Evolutionary conservation across 2,888 invertebrate genomes (phyloP).

Genomic region (Ochlodes sylvanus): DNA sequence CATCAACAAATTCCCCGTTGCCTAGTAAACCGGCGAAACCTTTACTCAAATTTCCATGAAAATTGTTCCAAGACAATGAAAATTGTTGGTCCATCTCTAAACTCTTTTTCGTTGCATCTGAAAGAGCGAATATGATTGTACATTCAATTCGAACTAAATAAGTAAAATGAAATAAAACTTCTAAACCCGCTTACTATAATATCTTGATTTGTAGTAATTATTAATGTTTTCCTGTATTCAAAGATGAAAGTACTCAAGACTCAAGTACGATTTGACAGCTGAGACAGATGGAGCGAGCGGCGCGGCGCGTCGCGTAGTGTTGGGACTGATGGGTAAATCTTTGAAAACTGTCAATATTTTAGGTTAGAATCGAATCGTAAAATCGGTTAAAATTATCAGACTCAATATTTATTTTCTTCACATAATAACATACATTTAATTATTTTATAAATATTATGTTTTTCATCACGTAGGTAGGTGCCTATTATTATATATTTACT

Average conservation of each 20-base stretch:
- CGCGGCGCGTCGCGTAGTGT: conserved; percentile 52
- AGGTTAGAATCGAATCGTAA: neutral
- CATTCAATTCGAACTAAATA: neutral
- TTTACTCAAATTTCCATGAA: conserved; percentile 88
- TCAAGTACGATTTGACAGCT: conserved; percentile 44
- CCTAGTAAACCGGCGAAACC: conserved; percentile 86
- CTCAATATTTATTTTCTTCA: too few species aligned
- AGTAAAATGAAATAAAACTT: neutral
- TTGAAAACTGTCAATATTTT: neutral
- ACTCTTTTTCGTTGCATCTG: conserved; percentile 63
- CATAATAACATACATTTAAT: too few species aligned
- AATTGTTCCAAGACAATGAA: conserved; percentile 90
- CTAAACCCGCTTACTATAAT: conserved; percentile 41
- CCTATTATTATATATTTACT: too few species aligned
- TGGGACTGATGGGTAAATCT: conserved; percentile 35
- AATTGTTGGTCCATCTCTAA: conserved; percentile 87
- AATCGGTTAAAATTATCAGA: neutral
- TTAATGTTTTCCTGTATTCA: conserved; percentile 43
- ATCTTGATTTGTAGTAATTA: conserved; percentile 17
- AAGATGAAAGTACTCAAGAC: conserved; percentile 38
- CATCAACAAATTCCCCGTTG: conserved; percentile 86
- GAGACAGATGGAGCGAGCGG: conserved; percentile 46
- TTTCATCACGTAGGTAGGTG: too few species aligned
- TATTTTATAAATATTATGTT: too few species aligned
- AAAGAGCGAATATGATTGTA: conserved; percentile 39